Percentiles rank a stretch among this genome's conserved stretches.
Conservation (phyloP, 2,113 vertebrate genomes). For the Eclectus roratus region DNA sequence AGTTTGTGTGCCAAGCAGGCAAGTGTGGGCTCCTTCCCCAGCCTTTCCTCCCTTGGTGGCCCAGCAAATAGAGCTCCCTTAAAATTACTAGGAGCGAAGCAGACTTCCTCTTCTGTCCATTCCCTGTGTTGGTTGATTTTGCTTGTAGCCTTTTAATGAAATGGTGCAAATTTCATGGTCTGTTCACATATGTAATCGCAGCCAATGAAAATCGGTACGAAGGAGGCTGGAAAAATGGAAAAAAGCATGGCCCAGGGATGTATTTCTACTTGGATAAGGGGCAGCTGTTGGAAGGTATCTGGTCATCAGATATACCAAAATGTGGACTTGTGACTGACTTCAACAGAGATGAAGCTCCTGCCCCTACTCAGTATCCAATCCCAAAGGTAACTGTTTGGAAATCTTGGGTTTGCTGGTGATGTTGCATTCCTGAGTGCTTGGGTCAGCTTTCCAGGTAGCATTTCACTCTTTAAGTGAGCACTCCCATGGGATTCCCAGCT, state of each 20-base stretch:
- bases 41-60: background rate
- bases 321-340: constrained; percentile 86
- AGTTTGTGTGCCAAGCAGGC: background rate
- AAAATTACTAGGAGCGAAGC: background rate
- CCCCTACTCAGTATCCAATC: constrained; percentile 79
- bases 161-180: background rate
- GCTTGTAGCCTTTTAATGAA: background rate
- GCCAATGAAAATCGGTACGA: constrained; percentile 85
- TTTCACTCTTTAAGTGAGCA: background rate
- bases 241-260: constrained; percentile 83
- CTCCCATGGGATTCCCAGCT: background rate
- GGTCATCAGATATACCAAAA: constrained; percentile 83
- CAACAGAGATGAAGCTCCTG: constrained; percentile 70
- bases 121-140: background rate
- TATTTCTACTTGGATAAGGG: constrained; percentile 82
- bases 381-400: constrained; percentile 80
- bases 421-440: background rate
- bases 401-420: background rate
- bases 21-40: background rate
- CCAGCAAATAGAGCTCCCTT: background rate
- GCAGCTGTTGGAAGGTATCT: constrained; percentile 86
- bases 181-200: background rate
- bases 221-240: constrained; percentile 86
- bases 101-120: background rate
- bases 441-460: background rate